Conservation (phyloP, 2,797 vertebrate genomes). For the Momotus momota region DNA sequence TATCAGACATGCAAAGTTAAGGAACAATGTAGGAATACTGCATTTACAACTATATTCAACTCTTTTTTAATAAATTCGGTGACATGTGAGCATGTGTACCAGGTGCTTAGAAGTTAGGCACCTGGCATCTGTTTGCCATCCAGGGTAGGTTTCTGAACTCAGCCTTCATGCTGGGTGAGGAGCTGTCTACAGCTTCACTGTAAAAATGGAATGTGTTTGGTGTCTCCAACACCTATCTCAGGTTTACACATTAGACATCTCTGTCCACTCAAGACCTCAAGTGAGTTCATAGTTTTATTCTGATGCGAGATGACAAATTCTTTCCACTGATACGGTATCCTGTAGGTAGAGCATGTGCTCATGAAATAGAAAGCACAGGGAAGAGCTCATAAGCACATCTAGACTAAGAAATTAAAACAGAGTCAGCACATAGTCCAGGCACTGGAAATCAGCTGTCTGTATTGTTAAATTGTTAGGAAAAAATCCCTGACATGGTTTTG, state of each 20-base stretch:
- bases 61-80: background rate
- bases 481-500: constrained; percentile 40
- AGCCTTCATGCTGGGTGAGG: background rate
- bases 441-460: background rate
- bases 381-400: background rate
- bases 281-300: background rate
- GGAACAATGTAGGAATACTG: background rate
- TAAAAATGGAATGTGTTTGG: background rate
- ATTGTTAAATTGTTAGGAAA: constrained; percentile 17
- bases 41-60: background rate
- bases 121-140: background rate
- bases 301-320: background rate
- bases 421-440: constrained; percentile 22
- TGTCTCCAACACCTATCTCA: background rate
- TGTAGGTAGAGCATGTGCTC: background rate
- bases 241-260: background rate
- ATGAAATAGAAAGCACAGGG: background rate
- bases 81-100: background rate
- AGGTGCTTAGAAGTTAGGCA: background rate
- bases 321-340: background rate
- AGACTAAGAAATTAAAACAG: background rate
- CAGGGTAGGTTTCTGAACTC: background rate
- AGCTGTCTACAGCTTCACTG: background rate
- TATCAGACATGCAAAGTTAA: background rate
- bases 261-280: background rate